Evolutionary conservation across 2,888 invertebrate species (phyloP), one percentile per base, ranked within the genome.

Genomic region (Scaptomyza caliginosa): DNA sequence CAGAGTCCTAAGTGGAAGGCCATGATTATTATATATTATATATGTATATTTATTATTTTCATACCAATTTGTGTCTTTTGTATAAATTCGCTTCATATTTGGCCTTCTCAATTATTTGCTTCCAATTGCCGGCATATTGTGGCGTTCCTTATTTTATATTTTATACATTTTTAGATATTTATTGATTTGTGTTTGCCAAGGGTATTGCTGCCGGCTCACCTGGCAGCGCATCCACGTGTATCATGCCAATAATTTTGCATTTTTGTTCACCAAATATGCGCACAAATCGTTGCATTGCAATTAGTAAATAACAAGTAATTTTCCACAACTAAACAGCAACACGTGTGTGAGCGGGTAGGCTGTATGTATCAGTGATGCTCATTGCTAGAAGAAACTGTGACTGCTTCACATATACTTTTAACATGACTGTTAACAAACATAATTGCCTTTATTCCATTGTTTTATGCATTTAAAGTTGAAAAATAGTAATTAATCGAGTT

Each of bases 161-260:
- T 43, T 24, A 24, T 40, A 17, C 19, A 19, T 23, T n/a, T n/a
- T n/a, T n/a, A n/a, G n/a, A 5, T 38, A n/a, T 60, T 59, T 24
- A 26, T 72, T 55, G 59, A 34, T 30, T 30, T 11, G n/a, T 28
- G 4, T 11, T 45, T 42, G 10, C n/a, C 6, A 11, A 21, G 39
- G 8, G 5, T 6, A 13, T 49, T 30, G 6, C 19, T 38, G 42
- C 17, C 39, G 39, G 43, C 77, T 87, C 57, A 95, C 95, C 95
- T 91, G 95, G 95, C 60, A 95, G 90, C 40, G 95, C 93, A 74
- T 92, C 92, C 2, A 95, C 92, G 88, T 96, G 95, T 54, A 96
- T 92, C 95, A 96, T 95, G 52, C 95, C 95, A 78, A 96, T 93
- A 30, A 95, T 89, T 60, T 93, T 92, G 83, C 92, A 92, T 68